A percentile compares a stretch with the other conserved stretches of the same genome.
phyloP scores from a whole-genome alignment of 2,113 vertebrate species.

The Desmodus rotundus region DNA sequence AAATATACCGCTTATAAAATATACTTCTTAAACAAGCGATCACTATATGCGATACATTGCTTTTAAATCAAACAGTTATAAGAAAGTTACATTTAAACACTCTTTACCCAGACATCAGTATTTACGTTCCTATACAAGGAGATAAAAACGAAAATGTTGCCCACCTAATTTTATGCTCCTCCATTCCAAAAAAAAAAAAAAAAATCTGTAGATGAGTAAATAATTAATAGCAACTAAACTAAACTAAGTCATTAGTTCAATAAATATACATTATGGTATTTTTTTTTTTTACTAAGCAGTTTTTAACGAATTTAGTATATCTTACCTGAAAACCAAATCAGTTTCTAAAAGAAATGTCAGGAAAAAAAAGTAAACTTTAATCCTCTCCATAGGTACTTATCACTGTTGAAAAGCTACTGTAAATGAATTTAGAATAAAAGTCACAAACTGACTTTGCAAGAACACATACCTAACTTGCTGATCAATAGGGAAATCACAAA shows the following conservation, averaged over 20 bases:
- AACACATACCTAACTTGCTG: conserved; percentile 7
- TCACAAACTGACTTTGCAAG: neutral
- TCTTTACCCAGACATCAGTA: conserved; percentile 38
- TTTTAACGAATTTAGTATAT: conserved; percentile 36
- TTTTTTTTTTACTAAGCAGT: conserved; percentile 35
- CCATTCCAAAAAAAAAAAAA: neutral
- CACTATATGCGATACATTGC: conserved; percentile 20
- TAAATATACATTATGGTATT: conserved; percentile 2
- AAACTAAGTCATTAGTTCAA: conserved; percentile 14
- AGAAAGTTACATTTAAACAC: conserved; percentile 44
- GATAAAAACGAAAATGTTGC: conserved; percentile 45
- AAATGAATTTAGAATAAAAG: conserved; percentile 18
- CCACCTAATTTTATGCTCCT: conserved; percentile 36
- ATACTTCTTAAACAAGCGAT: conserved; percentile 35
- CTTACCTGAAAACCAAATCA: conserved; percentile 17
- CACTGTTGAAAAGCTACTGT: neutral
- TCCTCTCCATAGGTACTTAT: neutral
- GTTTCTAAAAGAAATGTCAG: conserved; percentile 24
- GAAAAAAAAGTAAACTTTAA: conserved; percentile 4
- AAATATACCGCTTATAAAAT: conserved; percentile 15
- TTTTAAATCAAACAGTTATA: conserved; percentile 45
- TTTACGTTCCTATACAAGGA: conserved; percentile 9
- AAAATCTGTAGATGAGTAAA: conserved; percentile 21
- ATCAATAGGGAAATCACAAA: conserved; percentile 23
- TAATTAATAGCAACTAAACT: conserved; percentile 36